Conservation (phyloP, 2,113 vertebrate genomes). For the Tiliqua scincoides region DNA sequence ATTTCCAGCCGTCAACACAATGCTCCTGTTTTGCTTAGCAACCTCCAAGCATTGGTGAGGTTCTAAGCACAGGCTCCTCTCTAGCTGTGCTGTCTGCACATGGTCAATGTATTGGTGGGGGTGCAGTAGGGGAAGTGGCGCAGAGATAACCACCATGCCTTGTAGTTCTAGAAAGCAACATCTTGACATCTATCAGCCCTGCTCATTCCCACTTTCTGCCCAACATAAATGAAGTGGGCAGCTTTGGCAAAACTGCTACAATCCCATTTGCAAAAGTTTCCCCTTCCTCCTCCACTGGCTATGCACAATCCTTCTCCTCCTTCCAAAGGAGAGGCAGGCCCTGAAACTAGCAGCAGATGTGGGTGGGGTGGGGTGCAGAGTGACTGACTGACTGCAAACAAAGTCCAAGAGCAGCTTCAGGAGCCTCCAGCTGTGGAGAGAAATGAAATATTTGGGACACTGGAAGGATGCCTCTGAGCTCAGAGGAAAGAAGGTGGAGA, state of each 20-base stretch:
- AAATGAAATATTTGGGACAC: background rate
- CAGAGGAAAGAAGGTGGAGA: background rate
- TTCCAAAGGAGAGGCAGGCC: too few species aligned
- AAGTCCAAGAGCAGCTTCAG: background rate
- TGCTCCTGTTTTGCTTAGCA: background rate
- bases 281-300: background rate
- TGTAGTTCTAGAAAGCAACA: background rate
- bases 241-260: background rate
- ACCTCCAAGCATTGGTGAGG: background rate
- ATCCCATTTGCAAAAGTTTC: background rate
- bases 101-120: background rate
- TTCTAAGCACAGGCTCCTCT: background rate
- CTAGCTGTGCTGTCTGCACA: background rate
- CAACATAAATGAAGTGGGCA: background rate
- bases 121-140: background rate
- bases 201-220: background rate
- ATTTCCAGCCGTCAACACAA: background rate
- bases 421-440: background rate
- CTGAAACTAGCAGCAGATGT: too few species aligned
- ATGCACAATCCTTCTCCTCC: background rate
- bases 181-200: background rate
- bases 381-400: background rate
- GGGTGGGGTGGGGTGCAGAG: too few species aligned
- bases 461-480: background rate
- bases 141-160: background rate